A percentile compares a stretch with the other conserved stretches of the same genome.
These are phyloP conservation scores for Melipona quadrifasciata DNA, from an alignment of 1,140 invertebrate genomes.

Conservation along the genomic window DNA sequence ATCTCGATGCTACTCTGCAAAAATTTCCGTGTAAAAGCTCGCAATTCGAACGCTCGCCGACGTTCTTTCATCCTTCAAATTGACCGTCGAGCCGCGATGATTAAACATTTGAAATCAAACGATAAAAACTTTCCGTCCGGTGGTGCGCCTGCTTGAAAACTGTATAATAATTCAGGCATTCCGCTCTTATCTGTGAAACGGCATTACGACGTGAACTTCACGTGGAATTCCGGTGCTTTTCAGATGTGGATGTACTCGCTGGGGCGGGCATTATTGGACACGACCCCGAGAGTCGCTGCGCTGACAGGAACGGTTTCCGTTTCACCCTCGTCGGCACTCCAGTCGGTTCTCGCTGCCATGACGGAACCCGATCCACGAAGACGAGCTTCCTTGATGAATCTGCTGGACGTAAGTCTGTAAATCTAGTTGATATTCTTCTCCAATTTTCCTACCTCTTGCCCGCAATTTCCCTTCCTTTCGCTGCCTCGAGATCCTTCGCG, in stretches of 20 bases:
- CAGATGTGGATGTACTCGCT: constrained; percentile 85
- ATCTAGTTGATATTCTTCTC: constrained; percentile 33
- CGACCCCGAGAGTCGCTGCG: constrained; percentile 80
- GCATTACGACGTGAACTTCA: not conserved
- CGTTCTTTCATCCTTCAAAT: too few relatives aligned
- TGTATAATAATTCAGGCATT: not conserved
- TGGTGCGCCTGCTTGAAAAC: too few relatives aligned
- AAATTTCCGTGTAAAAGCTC: too few relatives aligned
- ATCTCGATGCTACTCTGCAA: too few relatives aligned
- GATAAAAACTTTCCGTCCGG: too few relatives aligned
- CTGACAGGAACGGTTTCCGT: constrained; percentile 82
- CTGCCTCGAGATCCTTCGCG: too few relatives aligned
- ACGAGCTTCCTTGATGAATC: constrained; percentile 84
- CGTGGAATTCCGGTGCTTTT: constrained; percentile 63
- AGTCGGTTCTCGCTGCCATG: constrained; percentile 83
- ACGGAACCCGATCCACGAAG: constrained; percentile 81
- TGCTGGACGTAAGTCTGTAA: constrained; percentile 82
- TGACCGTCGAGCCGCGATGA: too few relatives aligned
- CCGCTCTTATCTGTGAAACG: not conserved
- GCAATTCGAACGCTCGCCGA: too few relatives aligned
- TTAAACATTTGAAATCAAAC: too few relatives aligned
- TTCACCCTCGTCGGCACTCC: constrained; percentile 81
- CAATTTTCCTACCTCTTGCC: not conserved
- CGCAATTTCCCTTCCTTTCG: too few relatives aligned
- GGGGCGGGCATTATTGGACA: constrained; percentile 82